Evolutionary conservation across 2,113 vertebrate species (phyloP), one percentile per base, ranked within the genome.

Genomic region (Brachirus orientalis): DNA sequence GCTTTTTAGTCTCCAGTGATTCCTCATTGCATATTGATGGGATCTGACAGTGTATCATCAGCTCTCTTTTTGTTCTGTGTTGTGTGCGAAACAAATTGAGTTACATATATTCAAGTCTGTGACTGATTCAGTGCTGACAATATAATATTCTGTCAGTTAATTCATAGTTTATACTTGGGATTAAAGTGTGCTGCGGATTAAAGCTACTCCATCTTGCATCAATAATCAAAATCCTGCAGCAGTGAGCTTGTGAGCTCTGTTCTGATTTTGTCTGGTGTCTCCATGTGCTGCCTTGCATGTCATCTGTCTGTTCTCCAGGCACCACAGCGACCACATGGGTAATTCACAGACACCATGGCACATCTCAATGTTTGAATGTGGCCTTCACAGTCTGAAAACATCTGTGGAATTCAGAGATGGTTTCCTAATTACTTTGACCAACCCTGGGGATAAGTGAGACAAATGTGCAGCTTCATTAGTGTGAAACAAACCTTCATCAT

Each of bases 381-480:
- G 7, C 6, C 38, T 8, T 19, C 17, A 8, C 16, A 33, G 10
- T 47, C 10, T 52, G 54, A 11, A 70, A 17, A 38, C 67, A 36
- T 69, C 61, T 65, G 36, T 41, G 72, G 72, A 79, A 79, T 66
- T 55, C 72, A 66, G 37, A 77, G 55, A 33, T 65, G 67, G 62
- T 59, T 71, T 66, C 14, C 62, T 77, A 18, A 72, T 83, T 22
- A n/a, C 55, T 83, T 19, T 18, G 72, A 60, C 77, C 46, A 55
- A 63, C 64, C 56, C 12, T 1, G 0, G 33, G 5, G 41, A 61
- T 84, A 76, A 81, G 65, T 50, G 55, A 84, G 76, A 77, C 51
- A 44, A 75, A 86, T 56, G 63, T 6, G 43, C 14, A 13, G 70
- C 44, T 68, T 64, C 48, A 71, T 85, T 73, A 73, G 38, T 61